phyloP scores from a whole-genome alignment of 2,797 vertebrate genomes.

The Crenichthys baileyi region DNA sequence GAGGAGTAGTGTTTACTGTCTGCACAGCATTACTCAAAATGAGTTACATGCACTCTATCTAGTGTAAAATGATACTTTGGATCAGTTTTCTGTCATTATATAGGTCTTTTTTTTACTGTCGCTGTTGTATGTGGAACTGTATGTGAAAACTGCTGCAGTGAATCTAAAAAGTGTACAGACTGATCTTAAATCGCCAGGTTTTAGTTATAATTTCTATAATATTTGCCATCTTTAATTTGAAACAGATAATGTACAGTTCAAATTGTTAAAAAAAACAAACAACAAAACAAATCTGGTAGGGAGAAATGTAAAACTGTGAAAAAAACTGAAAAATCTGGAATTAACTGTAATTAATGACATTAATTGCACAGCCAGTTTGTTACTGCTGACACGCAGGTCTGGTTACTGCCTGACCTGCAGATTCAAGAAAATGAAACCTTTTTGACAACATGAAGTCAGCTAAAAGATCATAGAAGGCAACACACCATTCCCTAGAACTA shows the following conservation, averaged over 20 bases:
- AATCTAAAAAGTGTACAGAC: not conserved
- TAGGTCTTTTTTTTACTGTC: not conserved
- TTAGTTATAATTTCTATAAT: not conserved
- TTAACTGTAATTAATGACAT: not conserved
- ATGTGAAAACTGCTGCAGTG: not conserved
- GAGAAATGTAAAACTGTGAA: not conserved
- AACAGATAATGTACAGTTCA: not conserved
- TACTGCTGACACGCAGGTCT: not conserved
- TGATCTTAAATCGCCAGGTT: not conserved
- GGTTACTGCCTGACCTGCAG: not conserved
- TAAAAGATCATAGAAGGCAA: not conserved
- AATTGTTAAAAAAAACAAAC: not conserved
- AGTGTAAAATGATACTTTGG: not conserved
- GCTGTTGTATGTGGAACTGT: not conserved
- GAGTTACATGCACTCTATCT: not conserved
- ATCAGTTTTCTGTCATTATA: not conserved
- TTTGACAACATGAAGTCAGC: not conserved
- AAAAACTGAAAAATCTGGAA: not conserved
- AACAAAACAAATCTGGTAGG: not conserved
- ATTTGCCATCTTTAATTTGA: not conserved
- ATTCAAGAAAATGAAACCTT: not conserved
- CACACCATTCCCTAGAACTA: not conserved
- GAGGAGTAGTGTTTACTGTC: slow-evolving; percentile 22
- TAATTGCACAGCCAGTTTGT: not conserved
- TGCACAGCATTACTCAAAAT: slow-evolving; percentile 6